Evolutionary conservation across 1,140 invertebrate species (phyloP).

Genomic region (Orchesella cincta): DNA sequence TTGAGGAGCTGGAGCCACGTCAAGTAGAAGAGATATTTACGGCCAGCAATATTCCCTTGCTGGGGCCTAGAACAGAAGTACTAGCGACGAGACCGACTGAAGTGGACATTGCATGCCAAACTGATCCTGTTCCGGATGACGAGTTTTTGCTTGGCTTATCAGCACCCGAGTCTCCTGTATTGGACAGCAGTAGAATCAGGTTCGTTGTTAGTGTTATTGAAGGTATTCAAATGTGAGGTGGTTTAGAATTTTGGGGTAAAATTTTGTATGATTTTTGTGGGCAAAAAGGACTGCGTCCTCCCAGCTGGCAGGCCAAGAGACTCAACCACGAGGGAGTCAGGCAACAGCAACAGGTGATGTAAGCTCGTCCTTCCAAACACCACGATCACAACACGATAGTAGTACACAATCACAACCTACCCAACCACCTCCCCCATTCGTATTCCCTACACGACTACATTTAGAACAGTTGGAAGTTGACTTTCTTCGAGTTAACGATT

Average conservation of each 20-base stretch:
- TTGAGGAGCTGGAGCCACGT: slow-evolving; percentile 31
- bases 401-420: slow-evolving; percentile 4
- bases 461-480: slow-evolving; percentile 50
- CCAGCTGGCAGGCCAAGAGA: slow-evolving; percentile 7
- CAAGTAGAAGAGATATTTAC: background rate
- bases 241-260: too few species aligned
- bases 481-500: slow-evolving; percentile 47
- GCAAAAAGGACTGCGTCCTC: background rate
- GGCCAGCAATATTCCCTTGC: background rate
- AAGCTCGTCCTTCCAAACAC: slow-evolving; percentile 11
- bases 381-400: slow-evolving; percentile 17
- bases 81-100: slow-evolving; percentile 35
- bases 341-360: slow-evolving; percentile 11
- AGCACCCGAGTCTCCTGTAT: slow-evolving; percentile 36
- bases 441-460: slow-evolving; percentile 47
- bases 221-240: too few species aligned
- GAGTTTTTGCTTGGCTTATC: slow-evolving; percentile 41
- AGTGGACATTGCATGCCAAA: slow-evolving; percentile 48
- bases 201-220: background rate
- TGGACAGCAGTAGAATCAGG: slow-evolving; percentile 43
- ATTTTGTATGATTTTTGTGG: too few species aligned
- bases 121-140: slow-evolving; percentile 47
- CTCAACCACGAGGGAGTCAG: background rate
- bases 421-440: slow-evolving; percentile 27
- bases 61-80: background rate